Base-by-base conservation (phyloP, 2,113 vertebrate species). In the Dasyprocta punctata region DNA sequence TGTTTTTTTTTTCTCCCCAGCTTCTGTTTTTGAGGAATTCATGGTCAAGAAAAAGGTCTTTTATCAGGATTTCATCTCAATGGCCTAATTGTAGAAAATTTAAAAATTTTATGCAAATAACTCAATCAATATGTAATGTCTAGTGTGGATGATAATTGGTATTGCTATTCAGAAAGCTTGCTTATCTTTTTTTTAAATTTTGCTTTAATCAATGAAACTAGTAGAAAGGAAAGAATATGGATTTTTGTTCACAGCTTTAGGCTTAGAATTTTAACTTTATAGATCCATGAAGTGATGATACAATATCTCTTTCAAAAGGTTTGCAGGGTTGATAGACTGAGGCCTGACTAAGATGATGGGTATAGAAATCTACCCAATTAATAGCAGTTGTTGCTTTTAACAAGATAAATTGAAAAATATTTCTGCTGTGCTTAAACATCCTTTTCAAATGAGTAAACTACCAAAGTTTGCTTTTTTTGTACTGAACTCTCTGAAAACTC, bases 361-460 rank as follows among this genome's bases (percentile, higher is more conserved):
- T 30, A 61, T 20, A 67, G 93, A 93, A 89, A 24, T 0, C 28
- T 60, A 73, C n/a, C 63, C 78, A 67, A 19, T 24, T n/a, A 90
- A 86, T 65, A 12, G 17, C 11, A n/a, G 22, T 16, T 75, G 2
- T 44, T 94, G 13, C 41, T 95, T 86, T 90, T 71, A 89, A 56
- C 30, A 63, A 30, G 11, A n/a, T 6, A 86, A 92, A 33, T 20
- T 82, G 14, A 47, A 90, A 69, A 75, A 69, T 24, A 49, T 52
- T 78, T 60, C 11, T 87, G 47, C 20, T 86, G 89, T 77, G 36
- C 54, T 91, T 77, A 86, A 95, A 90, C 11, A 73, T 36, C 3
- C 1, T 96, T 90, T 84, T 94, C 19, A 95, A 90, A 92, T 52
- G n/a, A 92, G 41, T 54, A 95, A 94, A 82, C 12, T 44, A 90